Conservation (phyloP, 2,797 vertebrate genomes). For the Podarcis siculus region DNA sequence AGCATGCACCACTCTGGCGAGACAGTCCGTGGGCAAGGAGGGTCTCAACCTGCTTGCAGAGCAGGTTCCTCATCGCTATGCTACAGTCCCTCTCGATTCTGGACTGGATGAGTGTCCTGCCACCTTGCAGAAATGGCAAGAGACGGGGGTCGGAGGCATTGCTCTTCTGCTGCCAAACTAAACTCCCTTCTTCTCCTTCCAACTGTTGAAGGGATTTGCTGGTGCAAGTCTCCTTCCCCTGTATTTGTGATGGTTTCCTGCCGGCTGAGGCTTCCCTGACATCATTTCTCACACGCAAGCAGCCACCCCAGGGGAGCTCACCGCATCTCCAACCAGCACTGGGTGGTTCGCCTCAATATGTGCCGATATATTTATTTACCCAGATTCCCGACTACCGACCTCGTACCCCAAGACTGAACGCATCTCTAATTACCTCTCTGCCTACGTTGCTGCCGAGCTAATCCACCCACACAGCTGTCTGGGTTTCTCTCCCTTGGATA, state of each 20-base stretch:
- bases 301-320: too few species aligned
- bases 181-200: neutral
- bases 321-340: neutral
- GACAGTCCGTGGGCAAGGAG: too few species aligned
- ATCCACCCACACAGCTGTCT: conserved; percentile 14
- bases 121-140: neutral
- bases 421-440: neutral
- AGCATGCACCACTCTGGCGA: too few species aligned
- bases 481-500: neutral
- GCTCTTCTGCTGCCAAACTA: too few species aligned
- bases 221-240: neutral
- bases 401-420: neutral
- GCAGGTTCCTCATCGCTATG: too few species aligned
- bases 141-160: neutral
- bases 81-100: neutral
- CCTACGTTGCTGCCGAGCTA: neutral
- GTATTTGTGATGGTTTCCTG: neutral
- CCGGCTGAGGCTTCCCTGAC: neutral
- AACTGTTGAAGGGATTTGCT: neutral
- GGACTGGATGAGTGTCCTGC: neutral
- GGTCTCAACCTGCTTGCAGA: too few species aligned
- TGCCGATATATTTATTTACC: neutral
- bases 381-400: neutral
- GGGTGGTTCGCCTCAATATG: neutral
- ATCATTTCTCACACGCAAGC: neutral